These are phyloP conservation scores for Odobenus rosmarus DNA, from an alignment of 2,113 vertebrate genomes.

Conservation along the genomic window DNA sequence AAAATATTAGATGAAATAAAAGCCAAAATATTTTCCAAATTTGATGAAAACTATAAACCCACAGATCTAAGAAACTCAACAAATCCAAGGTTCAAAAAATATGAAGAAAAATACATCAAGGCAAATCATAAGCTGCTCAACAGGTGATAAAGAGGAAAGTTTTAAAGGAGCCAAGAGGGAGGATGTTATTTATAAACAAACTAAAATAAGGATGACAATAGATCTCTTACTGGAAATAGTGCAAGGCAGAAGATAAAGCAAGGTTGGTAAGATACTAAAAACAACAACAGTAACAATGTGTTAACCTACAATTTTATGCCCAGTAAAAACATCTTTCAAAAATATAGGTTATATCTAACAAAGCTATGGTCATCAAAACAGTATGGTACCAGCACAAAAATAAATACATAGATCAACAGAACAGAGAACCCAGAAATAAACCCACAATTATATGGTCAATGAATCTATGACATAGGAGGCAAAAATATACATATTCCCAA, in stretches of 20 bases:
- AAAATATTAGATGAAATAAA: not conserved
- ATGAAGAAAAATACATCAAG: not conserved
- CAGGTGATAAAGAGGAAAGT: not conserved
- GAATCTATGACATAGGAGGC: not conserved
- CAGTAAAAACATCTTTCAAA: too few relatives aligned
- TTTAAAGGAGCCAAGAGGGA: not conserved
- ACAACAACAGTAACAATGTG: not conserved
- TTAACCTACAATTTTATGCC: not conserved
- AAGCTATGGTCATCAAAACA: not conserved
- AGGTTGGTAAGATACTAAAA: not conserved
- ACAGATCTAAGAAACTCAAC: not conserved
- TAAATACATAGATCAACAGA: not conserved
- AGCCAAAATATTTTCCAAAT: not conserved
- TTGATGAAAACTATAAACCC: not conserved
- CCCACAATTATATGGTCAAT: not conserved
- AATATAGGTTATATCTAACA: not conserved
- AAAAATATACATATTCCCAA: not conserved
- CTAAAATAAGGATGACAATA: not conserved
- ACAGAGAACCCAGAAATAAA: not conserved
- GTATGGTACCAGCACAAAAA: not conserved
- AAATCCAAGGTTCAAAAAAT: not conserved
- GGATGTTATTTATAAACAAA: not conserved
- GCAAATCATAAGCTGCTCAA: not conserved
- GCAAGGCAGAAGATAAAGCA: not conserved
- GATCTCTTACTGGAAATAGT: not conserved